Evolutionary conservation across 2,888 invertebrate genomes (phyloP).

Genomic region (Smittia sp.): DNA sequence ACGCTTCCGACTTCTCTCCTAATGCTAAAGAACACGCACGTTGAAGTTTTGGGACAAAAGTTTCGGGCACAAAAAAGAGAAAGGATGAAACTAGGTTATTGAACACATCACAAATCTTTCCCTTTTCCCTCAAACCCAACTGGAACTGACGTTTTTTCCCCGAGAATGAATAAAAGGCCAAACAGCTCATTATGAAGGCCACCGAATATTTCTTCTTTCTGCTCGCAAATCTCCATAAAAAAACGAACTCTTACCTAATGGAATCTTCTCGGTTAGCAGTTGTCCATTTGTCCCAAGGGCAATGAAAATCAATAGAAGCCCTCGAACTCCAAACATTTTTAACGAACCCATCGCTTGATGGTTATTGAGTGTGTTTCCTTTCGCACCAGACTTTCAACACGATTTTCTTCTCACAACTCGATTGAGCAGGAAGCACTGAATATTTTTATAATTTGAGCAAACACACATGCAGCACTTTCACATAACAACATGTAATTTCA

Average conservation of each 20-base stretch:
- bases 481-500: constrained; percentile 30
- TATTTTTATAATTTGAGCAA: neutral
- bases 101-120: neutral
- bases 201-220: neutral
- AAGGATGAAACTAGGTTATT: neutral
- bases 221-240: neutral
- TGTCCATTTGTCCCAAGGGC: constrained; percentile 48
- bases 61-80: neutral
- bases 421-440: neutral
- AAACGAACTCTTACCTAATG: constrained; percentile 42
- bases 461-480: constrained; percentile 11
- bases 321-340: constrained; percentile 18
- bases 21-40: neutral
- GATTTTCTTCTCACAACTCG: constrained; percentile 4
- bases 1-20: neutral
- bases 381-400: neutral
- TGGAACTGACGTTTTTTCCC: neutral
- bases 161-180: constrained; percentile 18
- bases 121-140: neutral
- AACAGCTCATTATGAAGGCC: constrained; percentile 1
- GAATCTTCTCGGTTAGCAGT: constrained; percentile 53
- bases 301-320: constrained; percentile 37
- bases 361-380: constrained; percentile 30
- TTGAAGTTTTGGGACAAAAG: neutral
- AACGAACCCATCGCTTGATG: constrained; percentile 32